phyloP scores from a whole-genome alignment of 2,113 vertebrate species.

The Glaucidium brasilianum region DNA sequence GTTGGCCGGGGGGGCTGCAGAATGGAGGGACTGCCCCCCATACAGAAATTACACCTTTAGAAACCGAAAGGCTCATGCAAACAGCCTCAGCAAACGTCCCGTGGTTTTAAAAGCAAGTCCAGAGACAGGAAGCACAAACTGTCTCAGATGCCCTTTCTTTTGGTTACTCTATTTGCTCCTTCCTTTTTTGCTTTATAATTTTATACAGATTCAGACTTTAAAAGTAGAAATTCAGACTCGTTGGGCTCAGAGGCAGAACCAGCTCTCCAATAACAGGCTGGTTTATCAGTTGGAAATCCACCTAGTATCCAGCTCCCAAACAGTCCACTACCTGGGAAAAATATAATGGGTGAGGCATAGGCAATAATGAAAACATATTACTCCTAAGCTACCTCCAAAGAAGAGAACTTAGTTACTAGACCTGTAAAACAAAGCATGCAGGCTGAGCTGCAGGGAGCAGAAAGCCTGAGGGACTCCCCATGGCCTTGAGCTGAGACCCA shows the following conservation, averaged over 20 bases:
- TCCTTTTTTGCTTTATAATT: not conserved
- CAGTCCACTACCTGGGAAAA: not conserved
- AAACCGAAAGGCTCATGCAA: not conserved
- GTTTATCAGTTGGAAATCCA: not conserved
- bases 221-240: not conserved
- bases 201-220: not conserved
- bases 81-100: not conserved
- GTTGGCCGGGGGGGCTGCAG: not conserved
- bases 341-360: not conserved
- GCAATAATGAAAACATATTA: not conserved
- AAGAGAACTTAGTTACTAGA: not conserved
- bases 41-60: accelerated
- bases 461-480: accelerated
- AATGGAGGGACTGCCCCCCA: not conserved
- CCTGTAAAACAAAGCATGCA: not conserved
- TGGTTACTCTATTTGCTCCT: not conserved
- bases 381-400: not conserved
- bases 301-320: not conserved
- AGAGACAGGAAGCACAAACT: not conserved
- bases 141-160: not conserved
- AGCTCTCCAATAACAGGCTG: not conserved
- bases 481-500: not conserved
- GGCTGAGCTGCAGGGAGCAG: not conserved
- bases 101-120: not conserved
- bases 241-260: not conserved